phyloP scores from a whole-genome alignment of 1,140 invertebrate genomes.

The Myzus persicae region DNA sequence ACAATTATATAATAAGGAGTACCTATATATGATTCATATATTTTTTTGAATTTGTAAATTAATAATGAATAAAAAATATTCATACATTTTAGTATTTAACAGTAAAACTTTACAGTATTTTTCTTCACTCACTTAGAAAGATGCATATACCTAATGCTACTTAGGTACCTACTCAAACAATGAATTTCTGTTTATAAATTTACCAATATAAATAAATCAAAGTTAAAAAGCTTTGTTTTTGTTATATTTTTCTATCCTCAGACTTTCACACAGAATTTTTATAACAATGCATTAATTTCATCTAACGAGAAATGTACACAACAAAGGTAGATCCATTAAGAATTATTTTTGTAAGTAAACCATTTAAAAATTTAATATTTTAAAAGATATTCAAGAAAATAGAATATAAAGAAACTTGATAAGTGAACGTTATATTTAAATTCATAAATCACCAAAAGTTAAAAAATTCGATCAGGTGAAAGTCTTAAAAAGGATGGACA shows the following conservation, averaged over 20 bases:
- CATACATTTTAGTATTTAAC: not conserved
- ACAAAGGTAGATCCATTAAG: not conserved
- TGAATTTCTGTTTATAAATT: not conserved
- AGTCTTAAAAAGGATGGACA: not conserved
- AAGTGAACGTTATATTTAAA: not conserved
- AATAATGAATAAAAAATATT: not conserved
- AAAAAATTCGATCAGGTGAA: not conserved
- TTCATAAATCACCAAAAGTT: slow-evolving; percentile 1
- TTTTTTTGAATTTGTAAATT: not conserved
- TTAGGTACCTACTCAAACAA: not conserved
- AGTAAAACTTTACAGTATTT: not conserved
- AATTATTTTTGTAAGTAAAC: not conserved
- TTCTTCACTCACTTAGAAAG: not conserved
- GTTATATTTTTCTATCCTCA: not conserved
- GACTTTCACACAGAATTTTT: not conserved
- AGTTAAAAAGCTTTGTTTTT: not conserved
- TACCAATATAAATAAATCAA: not conserved
- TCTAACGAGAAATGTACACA: not conserved
- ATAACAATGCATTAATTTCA: not conserved
- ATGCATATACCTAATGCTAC: not conserved
- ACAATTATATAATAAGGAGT: no score
- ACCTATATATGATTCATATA: not conserved
- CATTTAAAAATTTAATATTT: not conserved
- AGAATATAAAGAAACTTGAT: not conserved
- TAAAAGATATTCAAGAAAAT: not conserved